These are phyloP conservation scores for Coremacera marginata DNA, from an alignment of 2,888 invertebrate species.

Conservation along the genomic window DNA sequence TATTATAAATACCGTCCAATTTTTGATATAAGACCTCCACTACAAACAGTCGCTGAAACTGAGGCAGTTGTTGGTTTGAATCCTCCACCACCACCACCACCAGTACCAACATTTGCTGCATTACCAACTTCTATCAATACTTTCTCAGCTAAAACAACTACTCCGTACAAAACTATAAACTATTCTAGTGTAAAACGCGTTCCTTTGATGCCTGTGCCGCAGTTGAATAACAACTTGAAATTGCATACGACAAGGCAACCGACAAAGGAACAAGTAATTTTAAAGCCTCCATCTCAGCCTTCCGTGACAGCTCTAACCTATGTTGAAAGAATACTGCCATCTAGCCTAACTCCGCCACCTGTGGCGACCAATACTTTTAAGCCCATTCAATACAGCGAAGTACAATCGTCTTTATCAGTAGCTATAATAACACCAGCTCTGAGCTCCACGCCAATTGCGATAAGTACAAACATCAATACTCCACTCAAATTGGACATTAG, in stretches of 20 bases:
- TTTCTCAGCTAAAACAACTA: conserved; percentile 43
- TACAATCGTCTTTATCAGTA: not conserved
- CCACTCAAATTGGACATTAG: not conserved
- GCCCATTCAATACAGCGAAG: not conserved
- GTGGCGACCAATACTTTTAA: not conserved
- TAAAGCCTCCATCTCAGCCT: not conserved
- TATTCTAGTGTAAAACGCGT: not conserved
- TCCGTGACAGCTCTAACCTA: not conserved
- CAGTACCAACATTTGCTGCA: conserved; percentile 49
- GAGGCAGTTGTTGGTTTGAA: not conserved
- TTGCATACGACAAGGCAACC: not conserved
- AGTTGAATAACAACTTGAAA: not conserved
- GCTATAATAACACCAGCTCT: not conserved
- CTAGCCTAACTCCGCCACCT: not conserved
- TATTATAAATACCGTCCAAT: not conserved
- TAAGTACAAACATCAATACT: conserved; percentile 4
- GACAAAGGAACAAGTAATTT: not conserved
- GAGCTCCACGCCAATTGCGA: not conserved
- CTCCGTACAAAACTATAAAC: conserved; percentile 17
- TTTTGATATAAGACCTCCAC: not conserved
- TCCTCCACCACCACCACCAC: conserved; percentile 63
- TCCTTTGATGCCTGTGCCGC: not conserved
- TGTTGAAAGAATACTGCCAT: not conserved
- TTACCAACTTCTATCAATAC: conserved; percentile 10
- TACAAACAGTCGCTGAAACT: not conserved